These are phyloP conservation scores for Boulengeromyrus knoepffleri DNA, from an alignment of 2,113 vertebrate genomes.

Conservation along the genomic window DNA sequence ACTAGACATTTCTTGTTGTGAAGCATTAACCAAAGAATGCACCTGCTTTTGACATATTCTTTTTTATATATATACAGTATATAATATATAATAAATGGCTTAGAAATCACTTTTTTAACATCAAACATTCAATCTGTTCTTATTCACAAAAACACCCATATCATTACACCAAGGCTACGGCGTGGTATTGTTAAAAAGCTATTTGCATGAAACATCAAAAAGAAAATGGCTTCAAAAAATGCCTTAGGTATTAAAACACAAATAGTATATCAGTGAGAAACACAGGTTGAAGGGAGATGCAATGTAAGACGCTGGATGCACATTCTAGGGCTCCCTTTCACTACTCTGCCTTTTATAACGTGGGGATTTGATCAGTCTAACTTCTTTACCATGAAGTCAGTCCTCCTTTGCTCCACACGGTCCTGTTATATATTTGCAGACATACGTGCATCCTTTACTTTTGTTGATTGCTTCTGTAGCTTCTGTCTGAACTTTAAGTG, in stretches of 20 bases:
- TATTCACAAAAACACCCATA: background rate
- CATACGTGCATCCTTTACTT: conserved; percentile 30
- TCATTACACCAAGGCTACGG: background rate
- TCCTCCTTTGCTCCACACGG: conserved; percentile 24
- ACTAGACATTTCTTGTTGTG: background rate
- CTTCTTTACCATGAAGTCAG: conserved; percentile 37
- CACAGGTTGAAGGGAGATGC: background rate
- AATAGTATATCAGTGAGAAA: background rate
- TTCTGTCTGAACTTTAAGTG: background rate
- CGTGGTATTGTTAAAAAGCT: background rate
- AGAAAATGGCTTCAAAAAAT: background rate
- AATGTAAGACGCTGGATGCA: background rate
- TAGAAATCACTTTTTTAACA: background rate
- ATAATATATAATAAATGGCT: background rate
- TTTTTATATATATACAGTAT: background rate
- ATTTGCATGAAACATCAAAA: background rate
- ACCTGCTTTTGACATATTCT: background rate
- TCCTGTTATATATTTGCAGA: conserved; percentile 38
- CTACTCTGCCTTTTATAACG: background rate
- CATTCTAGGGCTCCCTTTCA: background rate
- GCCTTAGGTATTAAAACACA: background rate
- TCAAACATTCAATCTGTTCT: background rate
- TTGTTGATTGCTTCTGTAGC: conserved; percentile 15
- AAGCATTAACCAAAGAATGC: background rate
- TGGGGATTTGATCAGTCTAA: conserved; percentile 19